A percentile compares a stretch with the other conserved stretches of the same genome.
Conservation (phyloP, 2,113 vertebrate species). For the Carollia perspicillata region DNA sequence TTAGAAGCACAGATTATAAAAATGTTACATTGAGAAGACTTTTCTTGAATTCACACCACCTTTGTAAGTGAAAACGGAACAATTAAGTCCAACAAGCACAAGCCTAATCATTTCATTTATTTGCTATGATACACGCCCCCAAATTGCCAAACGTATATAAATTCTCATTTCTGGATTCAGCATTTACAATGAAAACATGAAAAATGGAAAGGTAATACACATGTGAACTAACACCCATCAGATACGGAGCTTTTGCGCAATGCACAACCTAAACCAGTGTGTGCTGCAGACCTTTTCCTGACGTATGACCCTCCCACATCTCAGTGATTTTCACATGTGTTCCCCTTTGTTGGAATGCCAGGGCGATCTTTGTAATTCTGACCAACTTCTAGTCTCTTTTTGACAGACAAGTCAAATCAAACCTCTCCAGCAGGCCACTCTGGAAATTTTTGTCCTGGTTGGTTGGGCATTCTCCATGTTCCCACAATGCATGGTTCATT, state of each 20-base stretch:
- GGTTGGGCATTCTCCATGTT: not conserved
- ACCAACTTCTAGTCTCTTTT: not conserved
- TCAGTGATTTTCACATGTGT: not conserved
- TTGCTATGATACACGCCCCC: not conserved
- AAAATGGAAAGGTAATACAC: not conserved
- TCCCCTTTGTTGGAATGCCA: not conserved
- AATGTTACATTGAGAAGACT: not conserved
- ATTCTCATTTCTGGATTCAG: not conserved
- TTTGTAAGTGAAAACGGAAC: not conserved
- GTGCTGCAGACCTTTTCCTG: not conserved
- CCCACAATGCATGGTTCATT: not conserved
- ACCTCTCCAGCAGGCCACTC: not conserved
- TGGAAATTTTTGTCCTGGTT: not conserved
- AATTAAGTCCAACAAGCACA: not conserved
- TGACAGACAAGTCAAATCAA: not conserved
- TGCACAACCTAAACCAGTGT: not conserved
- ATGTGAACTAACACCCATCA: not conserved
- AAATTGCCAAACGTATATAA: not conserved
- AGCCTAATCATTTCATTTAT: not conserved
- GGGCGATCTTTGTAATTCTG: not conserved
- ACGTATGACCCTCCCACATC: not conserved
- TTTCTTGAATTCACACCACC: not conserved
- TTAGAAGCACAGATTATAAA: not conserved
- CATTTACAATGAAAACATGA: not conserved
- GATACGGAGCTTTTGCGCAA: not conserved